Evolutionary conservation across 2,113 vertebrate species (phyloP).

Genomic region (Grammomys surdaster): DNA sequence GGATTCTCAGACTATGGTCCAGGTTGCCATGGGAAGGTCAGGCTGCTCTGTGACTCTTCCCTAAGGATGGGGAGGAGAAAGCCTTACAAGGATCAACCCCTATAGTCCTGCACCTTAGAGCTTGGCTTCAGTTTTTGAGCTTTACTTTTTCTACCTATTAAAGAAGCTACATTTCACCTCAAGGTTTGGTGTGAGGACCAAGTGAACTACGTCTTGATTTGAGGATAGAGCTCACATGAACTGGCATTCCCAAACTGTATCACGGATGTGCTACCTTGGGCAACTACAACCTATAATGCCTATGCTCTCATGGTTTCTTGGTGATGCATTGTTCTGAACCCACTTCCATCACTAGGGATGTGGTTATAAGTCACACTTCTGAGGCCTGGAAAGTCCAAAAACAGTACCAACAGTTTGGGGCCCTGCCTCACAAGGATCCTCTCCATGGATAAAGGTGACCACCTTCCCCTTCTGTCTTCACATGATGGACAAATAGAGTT

Average conservation of each 20-base stretch:
- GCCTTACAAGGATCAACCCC: not conserved
- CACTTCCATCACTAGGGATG: not conserved
- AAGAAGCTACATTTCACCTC: not conserved
- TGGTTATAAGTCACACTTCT: not conserved
- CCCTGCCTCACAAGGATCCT: not conserved
- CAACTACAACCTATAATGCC: too few relatives aligned
- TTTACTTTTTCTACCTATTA: not conserved
- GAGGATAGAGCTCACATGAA: not conserved
- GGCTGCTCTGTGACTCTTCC: rapidly evolving
- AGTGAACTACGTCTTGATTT: not conserved
- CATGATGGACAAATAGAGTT: not conserved
- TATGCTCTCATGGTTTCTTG: not conserved
- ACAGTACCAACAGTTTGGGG: not conserved
- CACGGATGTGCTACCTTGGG: not conserved
- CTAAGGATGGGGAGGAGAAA: not conserved
- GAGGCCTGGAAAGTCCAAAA: not conserved
- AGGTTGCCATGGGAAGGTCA: not conserved
- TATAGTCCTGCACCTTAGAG: not conserved
- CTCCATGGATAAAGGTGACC: not conserved
- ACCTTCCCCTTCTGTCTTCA: not conserved
- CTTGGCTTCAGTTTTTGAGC: not conserved
- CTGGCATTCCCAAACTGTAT: not conserved
- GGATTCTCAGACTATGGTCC: not conserved
- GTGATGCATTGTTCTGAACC: not conserved
- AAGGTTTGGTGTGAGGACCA: not conserved